These are phyloP conservation scores for Venustoraphidia nigricollis DNA, from an alignment of 2,888 invertebrate genomes.

Conservation along the genomic window DNA sequence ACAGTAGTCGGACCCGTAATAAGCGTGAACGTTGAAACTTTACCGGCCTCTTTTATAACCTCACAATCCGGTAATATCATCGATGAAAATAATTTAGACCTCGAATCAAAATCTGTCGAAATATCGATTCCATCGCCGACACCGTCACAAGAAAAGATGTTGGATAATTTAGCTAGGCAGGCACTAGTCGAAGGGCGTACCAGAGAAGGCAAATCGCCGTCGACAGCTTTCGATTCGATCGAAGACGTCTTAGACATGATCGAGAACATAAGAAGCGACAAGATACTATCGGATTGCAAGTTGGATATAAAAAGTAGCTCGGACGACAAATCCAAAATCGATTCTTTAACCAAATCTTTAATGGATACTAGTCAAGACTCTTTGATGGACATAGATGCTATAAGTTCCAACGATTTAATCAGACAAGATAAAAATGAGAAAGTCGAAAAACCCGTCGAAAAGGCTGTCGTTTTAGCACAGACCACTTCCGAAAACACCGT, in stretches of 20 bases:
- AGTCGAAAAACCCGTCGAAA: conserved; percentile 6
- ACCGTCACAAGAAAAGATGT: conserved; percentile 45
- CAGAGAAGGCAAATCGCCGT: conserved; percentile 31
- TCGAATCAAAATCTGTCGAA: conserved; percentile 45
- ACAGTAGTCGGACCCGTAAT: conserved; percentile 14
- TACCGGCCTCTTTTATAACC: conserved; percentile 38
- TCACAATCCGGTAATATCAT: conserved; percentile 38
- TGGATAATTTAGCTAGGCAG: conserved; percentile 45
- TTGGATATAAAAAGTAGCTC: conserved; percentile 1
- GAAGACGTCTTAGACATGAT: conserved; percentile 56
- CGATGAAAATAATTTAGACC: conserved; percentile 38
- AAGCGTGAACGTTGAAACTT: conserved; percentile 33
- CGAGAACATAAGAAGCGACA: conserved; percentile 39
- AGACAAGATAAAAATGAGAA: conserved; percentile 13
- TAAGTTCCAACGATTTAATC: conserved; percentile 12
- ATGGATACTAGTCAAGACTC: conserved; percentile 12
- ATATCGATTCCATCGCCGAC: conserved; percentile 51
- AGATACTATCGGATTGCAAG: background rate
- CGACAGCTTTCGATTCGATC: conserved; percentile 43
- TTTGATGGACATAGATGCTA: conserved; percentile 12
- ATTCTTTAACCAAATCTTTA: conserved; percentile 9
- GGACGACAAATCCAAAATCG: conserved; percentile 10
- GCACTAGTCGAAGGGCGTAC: conserved; percentile 34
- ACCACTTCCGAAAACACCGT: conserved; percentile 15
- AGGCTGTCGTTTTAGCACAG: background rate